These are phyloP conservation scores for Platycheirus rosarum DNA, from an alignment of 2,888 invertebrate species.

Conservation along the genomic window DNA sequence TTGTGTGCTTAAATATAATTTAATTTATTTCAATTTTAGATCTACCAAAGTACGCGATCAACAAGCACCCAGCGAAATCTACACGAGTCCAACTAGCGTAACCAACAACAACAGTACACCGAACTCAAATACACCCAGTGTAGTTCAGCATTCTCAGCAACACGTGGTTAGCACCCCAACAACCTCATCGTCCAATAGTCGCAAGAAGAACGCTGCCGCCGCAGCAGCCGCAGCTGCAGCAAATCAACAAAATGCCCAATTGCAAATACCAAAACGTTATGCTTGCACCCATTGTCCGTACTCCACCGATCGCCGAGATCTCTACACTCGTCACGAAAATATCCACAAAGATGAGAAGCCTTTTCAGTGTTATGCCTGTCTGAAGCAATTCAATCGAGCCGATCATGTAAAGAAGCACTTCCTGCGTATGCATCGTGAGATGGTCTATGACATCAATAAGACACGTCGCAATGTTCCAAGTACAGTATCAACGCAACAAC, in stretches of 20 bases:
- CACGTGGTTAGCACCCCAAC: conserved; percentile 43
- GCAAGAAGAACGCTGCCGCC: conserved; percentile 62
- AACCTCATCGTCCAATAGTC: conserved; percentile 54
- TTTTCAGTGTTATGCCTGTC: conserved; percentile 95
- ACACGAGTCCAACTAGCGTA: conserved; percentile 79
- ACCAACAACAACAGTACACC: conserved; percentile 73
- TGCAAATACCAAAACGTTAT: conserved; percentile 87
- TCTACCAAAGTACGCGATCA: conserved; percentile 80
- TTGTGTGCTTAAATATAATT: background rate
- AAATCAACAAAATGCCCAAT: conserved; percentile 77
- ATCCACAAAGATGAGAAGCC: conserved; percentile 97
- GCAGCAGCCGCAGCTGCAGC: conserved; percentile 69
- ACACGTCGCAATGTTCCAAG: conserved; percentile 85
- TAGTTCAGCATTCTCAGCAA: conserved; percentile 64
- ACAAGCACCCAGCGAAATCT: conserved; percentile 76
- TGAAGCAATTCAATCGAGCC: conserved; percentile 96
- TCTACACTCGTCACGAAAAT: conserved; percentile 95
- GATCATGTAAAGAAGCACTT: conserved; percentile 98
- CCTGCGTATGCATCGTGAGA: conserved; percentile 94
- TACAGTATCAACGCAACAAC: conserved; percentile 80
- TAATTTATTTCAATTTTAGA: conserved; percentile 72
- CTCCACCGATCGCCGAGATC: conserved; percentile 94
- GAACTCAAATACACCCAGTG: conserved; percentile 67
- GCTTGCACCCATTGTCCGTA: conserved; percentile 94
- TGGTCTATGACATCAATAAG: conserved; percentile 92